phyloP scores from a whole-genome alignment of 2,797 vertebrate genomes.

The Ceryle rudis region DNA sequence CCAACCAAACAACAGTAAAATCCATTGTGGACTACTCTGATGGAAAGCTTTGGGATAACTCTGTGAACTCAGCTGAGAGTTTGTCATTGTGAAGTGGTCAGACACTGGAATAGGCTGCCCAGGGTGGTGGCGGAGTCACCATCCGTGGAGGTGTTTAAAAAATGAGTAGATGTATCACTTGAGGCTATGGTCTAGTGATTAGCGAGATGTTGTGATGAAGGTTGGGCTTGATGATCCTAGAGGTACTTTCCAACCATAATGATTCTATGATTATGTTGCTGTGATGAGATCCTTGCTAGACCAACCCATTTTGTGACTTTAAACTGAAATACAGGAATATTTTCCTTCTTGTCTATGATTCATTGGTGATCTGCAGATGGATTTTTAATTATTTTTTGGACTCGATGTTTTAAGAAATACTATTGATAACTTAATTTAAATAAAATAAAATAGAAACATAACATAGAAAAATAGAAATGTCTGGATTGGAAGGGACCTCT shows the following conservation, averaged over 20 bases:
- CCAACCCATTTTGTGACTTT: not conserved
- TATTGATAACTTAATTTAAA: not conserved
- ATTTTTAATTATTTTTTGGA: not conserved
- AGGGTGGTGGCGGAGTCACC: no score
- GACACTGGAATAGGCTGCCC: no score
- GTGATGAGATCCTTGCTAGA: not conserved
- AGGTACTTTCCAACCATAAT: no score
- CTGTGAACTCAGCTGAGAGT: no score
- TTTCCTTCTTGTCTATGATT: not conserved
- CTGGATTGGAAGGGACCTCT: no score
- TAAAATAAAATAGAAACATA: not conserved
- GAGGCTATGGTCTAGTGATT: no score
- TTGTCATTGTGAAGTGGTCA: not conserved
- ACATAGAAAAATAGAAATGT: no score
- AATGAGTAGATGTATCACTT: no score
- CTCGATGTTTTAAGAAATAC: not conserved
- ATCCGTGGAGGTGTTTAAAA: no score
- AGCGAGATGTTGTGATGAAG: no score
- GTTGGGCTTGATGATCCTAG: no score
- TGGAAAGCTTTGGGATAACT: not conserved
- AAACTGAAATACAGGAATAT: not conserved
- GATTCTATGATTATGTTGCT: not conserved
- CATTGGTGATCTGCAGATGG: not conserved
- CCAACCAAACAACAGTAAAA: not conserved
- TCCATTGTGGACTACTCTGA: accelerated